phyloP scores from a whole-genome alignment of 1,140 invertebrate species.

The Drosophila pectinifera region DNA sequence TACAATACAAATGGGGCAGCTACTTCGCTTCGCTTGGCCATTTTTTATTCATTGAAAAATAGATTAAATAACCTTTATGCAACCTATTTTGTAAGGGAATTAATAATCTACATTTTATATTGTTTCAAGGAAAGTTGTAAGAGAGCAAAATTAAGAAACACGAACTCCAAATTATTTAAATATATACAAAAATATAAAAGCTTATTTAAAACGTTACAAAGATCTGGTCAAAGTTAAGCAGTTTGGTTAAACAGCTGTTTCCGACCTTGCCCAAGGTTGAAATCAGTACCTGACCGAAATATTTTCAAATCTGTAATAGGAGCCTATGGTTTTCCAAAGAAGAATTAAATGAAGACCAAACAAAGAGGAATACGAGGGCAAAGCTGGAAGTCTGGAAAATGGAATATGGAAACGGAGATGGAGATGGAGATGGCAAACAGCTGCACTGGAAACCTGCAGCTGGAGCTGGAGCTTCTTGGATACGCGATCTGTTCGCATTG shows the following conservation, averaged over 20 bases:
- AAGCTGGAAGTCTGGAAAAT: too few species aligned
- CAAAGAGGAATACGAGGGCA: not conserved
- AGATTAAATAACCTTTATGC: not conserved
- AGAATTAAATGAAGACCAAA: not conserved
- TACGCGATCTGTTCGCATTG: constrained; percentile 65
- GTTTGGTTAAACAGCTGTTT: too few species aligned
- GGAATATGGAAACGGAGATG: constrained; percentile 5
- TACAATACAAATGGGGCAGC: constrained; percentile 4
- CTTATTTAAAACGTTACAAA: too few species aligned
- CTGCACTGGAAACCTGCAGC: constrained; percentile 32
- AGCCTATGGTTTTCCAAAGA: not conserved
- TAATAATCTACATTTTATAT: not conserved
- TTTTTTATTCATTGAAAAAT: not conserved
- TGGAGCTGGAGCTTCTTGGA: constrained; percentile 1
- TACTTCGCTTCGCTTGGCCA: not conserved
- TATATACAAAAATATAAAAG: too few species aligned
- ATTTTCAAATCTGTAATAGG: not conserved
- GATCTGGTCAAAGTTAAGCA: not conserved
- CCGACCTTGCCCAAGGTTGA: not conserved
- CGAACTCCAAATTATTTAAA: not conserved
- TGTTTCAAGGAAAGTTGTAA: not conserved
- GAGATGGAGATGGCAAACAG: constrained; percentile 30
- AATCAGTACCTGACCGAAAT: not conserved
- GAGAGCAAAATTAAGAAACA: too few species aligned
- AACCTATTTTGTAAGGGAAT: not conserved